A percentile compares a stretch with the other conserved stretches of the same genome.
Evolutionary conservation across 2,797 vertebrate species (phyloP).

Genomic region (Otolemur crassicaudatus): DNA sequence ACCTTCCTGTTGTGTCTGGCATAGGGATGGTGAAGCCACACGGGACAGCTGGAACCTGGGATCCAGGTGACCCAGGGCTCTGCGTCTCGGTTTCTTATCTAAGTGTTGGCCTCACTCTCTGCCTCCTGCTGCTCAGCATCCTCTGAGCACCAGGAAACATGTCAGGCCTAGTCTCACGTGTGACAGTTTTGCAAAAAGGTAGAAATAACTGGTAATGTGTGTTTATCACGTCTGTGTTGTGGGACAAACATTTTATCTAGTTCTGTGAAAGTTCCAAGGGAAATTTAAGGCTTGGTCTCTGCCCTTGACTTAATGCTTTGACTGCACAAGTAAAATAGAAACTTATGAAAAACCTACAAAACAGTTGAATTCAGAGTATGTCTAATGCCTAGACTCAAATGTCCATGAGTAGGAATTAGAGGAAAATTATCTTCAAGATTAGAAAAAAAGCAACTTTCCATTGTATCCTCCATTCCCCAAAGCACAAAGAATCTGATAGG

Average conservation of each 20-base stretch:
- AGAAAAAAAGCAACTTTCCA: neutral
- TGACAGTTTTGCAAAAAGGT: neutral
- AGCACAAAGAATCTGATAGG: neutral
- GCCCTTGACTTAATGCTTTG: neutral
- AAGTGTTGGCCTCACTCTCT: neutral
- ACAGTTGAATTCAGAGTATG: neutral
- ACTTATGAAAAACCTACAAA: neutral
- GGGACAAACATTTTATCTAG: neutral
- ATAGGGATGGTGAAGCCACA: neutral
- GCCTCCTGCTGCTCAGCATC: neutral
- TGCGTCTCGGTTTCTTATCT: neutral
- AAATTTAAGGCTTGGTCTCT: slow-evolving; percentile 6
- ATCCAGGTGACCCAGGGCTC: neutral
- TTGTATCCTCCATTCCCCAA: neutral
- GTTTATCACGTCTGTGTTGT: neutral
- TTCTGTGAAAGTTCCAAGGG: neutral
- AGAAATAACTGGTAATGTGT: neutral
- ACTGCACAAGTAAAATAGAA: neutral
- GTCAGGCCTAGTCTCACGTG: neutral
- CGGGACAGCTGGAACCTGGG: neutral
- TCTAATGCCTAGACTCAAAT: neutral
- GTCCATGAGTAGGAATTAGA: neutral
- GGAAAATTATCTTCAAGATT: neutral
- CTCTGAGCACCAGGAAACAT: neutral
- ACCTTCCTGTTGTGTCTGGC: neutral